Evolutionary conservation across 1,140 invertebrate species (phyloP), one percentile per base, ranked within the genome.

Genomic region (Lithobius niger): DNA sequence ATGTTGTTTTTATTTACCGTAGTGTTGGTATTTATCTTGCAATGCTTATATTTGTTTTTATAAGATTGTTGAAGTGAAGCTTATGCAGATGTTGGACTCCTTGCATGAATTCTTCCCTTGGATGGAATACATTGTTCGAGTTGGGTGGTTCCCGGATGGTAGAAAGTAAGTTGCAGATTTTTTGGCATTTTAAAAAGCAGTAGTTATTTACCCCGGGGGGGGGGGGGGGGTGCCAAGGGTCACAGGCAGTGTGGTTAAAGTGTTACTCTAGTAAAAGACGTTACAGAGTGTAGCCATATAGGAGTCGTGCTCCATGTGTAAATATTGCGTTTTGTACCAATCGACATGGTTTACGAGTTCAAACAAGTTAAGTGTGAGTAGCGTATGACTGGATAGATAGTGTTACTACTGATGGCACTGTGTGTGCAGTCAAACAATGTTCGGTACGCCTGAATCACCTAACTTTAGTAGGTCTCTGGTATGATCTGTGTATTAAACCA

Each of bases 101-200:
- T 68, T 94, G 10, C 76, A 64, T 25, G 78, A 80, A 19, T 76
- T 88, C 53, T 95, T 93, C 67, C 84, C 88, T 0, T 91, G 87
- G 84, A 82, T 85, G 71, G 94, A 98, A 65, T 97, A 97, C 69
- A 76, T 97, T 59, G 86, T 94, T 0, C 76, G 93, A 61, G 86
- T 86, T 27, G 93, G 92, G 0, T 98, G 93, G 93, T 89, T 86
- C 0, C 84, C 88, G 1, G 83, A 90, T 69, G 83, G 84, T 28
- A 77, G 84, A 67, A 83, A 81, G 90, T 95, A 74, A 80, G 82
- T 77, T 18, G 13, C 45, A 16, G 57, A 55, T 31, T 28, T 27
- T 16, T 54, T 24, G 21, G n/a, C 31, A 52, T 1, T 21, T 47
- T 10, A 18, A 19, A n/a, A n/a, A n/a, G n/a, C n/a, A n/a, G n/a